Conservation (phyloP, 2,113 vertebrate genomes). For the Chaetorhynchus papuensis region DNA sequence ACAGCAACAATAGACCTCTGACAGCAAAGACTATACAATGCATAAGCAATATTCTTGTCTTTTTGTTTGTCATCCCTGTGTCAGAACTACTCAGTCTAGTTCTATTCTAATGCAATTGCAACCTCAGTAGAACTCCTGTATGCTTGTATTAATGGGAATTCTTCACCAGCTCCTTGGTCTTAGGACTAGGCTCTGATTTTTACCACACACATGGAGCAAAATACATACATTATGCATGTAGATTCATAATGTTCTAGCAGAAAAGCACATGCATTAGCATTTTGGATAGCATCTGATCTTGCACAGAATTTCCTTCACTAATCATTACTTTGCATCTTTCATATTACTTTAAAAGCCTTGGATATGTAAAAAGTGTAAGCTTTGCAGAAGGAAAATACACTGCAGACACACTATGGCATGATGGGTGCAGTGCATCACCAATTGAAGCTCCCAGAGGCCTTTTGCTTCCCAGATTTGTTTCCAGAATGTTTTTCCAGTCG, state of each 20-base stretch:
- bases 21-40: neutral
- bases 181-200: neutral
- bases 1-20: neutral
- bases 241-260: neutral
- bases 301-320: neutral
- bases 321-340: neutral
- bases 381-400: neutral
- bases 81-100: neutral
- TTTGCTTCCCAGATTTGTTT: neutral
- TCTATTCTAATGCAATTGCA: neutral
- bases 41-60: neutral
- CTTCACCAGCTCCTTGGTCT: neutral
- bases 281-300: neutral
- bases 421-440: neutral
- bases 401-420: neutral
- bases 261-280: neutral
- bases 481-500: neutral
- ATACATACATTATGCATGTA: neutral
- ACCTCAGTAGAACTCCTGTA: neutral
- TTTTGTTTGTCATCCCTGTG: neutral
- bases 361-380: neutral
- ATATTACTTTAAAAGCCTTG: neutral
- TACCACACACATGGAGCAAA: neutral
- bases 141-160: neutral
- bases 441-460: neutral